These are phyloP conservation scores for Phoronis australis DNA, from an alignment of 2,888 invertebrate species.

Conservation along the genomic window DNA sequence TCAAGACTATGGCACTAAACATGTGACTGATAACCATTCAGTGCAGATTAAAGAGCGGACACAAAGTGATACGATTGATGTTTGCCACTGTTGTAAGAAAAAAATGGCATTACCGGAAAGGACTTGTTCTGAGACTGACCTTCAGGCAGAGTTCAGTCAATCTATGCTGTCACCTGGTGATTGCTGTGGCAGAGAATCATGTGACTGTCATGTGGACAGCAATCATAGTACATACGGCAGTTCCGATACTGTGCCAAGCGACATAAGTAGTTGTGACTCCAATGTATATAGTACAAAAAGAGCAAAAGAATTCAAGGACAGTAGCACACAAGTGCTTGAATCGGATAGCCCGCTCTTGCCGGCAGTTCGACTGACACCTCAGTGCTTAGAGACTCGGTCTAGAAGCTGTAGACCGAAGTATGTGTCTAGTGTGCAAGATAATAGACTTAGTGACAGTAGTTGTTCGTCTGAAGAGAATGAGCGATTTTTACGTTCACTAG, in stretches of 20 bases:
- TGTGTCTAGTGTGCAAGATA: background rate
- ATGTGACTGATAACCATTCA: too few species aligned
- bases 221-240: constrained; percentile 34
- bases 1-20: too few species aligned
- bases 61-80: too few species aligned
- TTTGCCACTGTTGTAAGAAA: too few species aligned
- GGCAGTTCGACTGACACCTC: constrained; percentile 5
- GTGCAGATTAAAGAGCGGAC: too few species aligned
- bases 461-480: background rate
- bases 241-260: constrained; percentile 28
- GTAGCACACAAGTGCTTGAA: background rate
- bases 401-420: background rate
- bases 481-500: background rate
- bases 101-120: too few species aligned
- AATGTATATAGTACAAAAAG: constrained; percentile 16
- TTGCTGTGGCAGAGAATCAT: too few species aligned
- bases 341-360: constrained; percentile 2
- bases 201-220: constrained; percentile 25
- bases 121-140: too few species aligned
- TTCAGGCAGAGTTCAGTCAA: too few species aligned
- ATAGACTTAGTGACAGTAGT: background rate
- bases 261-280: constrained; percentile 33
- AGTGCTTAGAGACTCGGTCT: constrained; percentile 1
- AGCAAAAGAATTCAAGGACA: constrained; percentile 5
- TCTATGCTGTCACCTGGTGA: too few species aligned